Conservation (phyloP, 2,113 vertebrate genomes). For the Caranx ignobilis region DNA sequence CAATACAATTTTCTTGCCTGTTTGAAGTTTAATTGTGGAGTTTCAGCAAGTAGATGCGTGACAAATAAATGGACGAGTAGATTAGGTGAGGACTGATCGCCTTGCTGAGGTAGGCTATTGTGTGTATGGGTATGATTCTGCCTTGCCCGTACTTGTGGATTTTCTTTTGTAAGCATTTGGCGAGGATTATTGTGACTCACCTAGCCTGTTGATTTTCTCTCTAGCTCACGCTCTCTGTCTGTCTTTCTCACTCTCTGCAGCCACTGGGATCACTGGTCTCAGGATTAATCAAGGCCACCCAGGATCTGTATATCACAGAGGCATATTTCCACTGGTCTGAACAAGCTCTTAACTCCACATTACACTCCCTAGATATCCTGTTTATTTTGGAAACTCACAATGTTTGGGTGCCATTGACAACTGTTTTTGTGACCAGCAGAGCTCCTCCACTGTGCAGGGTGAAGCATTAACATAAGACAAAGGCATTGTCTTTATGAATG, state of each 20-base stretch:
- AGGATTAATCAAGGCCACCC: constrained; percentile 58
- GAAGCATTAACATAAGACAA: neutral
- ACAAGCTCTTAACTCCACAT: constrained; percentile 26
- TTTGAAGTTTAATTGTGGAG: constrained; percentile 70
- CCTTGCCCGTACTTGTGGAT: constrained; percentile 67
- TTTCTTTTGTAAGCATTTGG: constrained; percentile 54
- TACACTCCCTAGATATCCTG: neutral
- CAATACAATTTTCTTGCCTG: constrained; percentile 49
- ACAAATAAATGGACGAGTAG: constrained; percentile 59
- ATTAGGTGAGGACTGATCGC: constrained; percentile 65
- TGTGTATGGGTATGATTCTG: constrained; percentile 51
- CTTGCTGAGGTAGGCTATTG: constrained; percentile 46
- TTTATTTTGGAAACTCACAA: constrained; percentile 16
- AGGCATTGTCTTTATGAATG: constrained; percentile 30
- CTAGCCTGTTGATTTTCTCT: constrained; percentile 44
- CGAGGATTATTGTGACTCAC: constrained; percentile 63
- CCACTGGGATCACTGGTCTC: constrained; percentile 32
- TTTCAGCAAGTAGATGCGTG: constrained; percentile 52
- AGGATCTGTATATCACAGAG: constrained; percentile 30
- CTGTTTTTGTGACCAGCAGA: constrained; percentile 17
- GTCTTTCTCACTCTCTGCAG: constrained; percentile 19
- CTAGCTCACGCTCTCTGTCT: neutral
- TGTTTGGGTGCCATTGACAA: constrained; percentile 9
- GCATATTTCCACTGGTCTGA: constrained; percentile 48
- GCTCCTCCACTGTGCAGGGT: neutral